Evolutionary conservation across 2,113 vertebrate species (phyloP).

Genomic region (Cryptotis parvus): DNA sequence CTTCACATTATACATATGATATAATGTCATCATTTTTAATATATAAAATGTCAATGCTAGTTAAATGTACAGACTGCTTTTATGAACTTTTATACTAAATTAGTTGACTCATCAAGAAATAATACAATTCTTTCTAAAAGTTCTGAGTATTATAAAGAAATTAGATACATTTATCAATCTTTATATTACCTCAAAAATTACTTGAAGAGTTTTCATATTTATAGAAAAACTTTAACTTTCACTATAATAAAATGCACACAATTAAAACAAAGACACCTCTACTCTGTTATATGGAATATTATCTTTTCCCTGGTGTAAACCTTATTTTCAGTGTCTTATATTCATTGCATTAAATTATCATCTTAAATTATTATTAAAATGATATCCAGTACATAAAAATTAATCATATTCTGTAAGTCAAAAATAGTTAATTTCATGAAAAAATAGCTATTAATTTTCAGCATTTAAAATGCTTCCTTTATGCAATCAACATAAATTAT

Average conservation of each 20-base stretch:
- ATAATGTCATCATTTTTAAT: too few relatives aligned
- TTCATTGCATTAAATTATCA: not conserved
- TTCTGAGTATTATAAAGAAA: too few relatives aligned
- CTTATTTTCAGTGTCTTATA: not conserved
- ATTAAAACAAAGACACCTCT: not conserved
- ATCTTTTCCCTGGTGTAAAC: not conserved
- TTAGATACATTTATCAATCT: too few relatives aligned
- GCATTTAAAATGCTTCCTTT: not conserved
- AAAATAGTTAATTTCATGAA: not conserved
- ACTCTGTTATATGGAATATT: not conserved
- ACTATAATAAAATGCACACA: not conserved
- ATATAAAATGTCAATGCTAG: too few relatives aligned
- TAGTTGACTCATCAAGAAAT: too few relatives aligned
- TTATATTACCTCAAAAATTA: too few relatives aligned
- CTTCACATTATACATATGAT: not conserved
- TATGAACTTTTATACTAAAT: too few relatives aligned
- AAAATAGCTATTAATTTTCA: not conserved
- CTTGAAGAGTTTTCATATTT: too few relatives aligned
- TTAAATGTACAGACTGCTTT: too few relatives aligned
- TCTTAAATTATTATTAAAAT: not conserved
- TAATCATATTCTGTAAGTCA: not conserved
- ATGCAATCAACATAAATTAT: not conserved
- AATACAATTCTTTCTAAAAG: too few relatives aligned
- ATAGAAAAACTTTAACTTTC: not conserved
- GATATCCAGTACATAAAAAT: not conserved